Evolutionary conservation across 1,140 invertebrate species (phyloP), one percentile per base, ranked within the genome.

Genomic region (Pachyrhynchus sulphureomaculatus): DNA sequence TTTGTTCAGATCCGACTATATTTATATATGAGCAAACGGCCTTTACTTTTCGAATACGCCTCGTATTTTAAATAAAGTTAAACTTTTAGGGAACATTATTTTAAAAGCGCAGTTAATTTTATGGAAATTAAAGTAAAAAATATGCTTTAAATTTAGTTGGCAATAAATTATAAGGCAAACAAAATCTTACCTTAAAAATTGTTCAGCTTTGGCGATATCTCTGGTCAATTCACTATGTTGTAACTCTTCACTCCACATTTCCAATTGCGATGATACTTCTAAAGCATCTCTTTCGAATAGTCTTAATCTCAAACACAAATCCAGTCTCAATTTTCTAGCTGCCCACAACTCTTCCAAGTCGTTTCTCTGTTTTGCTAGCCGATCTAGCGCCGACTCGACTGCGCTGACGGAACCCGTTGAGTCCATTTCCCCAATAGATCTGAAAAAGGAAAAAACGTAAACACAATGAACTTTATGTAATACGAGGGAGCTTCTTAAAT

Each of bases 211-310:
- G 62, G 84, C 82, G 10, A 90, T 86, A 68, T 93, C 91, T 21
- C 84, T 83, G 49, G 85, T 89, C 44, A 88, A 86, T 78, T 91
- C 93, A 49, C 85, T 89, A 74, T 86, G 90, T 78, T 89, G 90
- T 39, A 95, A 73, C 73, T 98, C 93, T 70, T 95, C 92, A 1
- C 90, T 88, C 93, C 94, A 98, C 78, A 95, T 84, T 77, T 98
- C 95, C 49, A 97, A 78, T 69, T 96, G 93, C 1, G 90, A 91
- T 1, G 90, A 92, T 12, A 93, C 90, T 80, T 97, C 93, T 36
- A 96, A 80, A n/a, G 94, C 93, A 79, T 98, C 95, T 56, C 93
- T 83, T 77, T 99, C 95, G 76, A 98, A 98, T 21, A 96, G 86
- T 36, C 95, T 82, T 32, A 97, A 80, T 72, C 96, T 88, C 36